Conservation (phyloP, 2,888 invertebrate species). For the Sclerodermus sp. region DNA sequence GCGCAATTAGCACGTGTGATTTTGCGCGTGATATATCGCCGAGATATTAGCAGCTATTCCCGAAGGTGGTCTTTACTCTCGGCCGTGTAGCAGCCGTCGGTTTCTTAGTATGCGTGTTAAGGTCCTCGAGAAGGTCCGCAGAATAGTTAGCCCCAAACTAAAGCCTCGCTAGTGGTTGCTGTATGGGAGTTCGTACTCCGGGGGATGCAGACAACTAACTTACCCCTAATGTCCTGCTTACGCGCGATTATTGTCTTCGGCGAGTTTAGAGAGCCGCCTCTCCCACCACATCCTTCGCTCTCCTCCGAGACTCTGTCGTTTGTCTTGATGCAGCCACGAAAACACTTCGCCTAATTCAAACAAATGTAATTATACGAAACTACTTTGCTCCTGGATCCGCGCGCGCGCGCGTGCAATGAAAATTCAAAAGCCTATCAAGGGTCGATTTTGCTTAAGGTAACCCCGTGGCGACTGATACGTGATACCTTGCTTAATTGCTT, state of each 20-base stretch:
- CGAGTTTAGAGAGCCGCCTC: constrained; percentile 8
- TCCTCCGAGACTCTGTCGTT: no score
- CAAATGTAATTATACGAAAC: no score
- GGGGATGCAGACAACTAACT: constrained; percentile 40
- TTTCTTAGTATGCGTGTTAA: no score
- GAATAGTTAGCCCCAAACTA: constrained; percentile 29
- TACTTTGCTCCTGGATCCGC: no score
- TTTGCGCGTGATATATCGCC: constrained; percentile 21
- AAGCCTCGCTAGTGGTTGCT: constrained; percentile 21
- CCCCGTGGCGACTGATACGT: no score
- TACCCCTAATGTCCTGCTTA: constrained; percentile 42
- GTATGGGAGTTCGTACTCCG: constrained; percentile 29
- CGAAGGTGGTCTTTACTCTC: constrained; percentile 35
- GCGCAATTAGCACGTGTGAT: constrained; percentile 22
- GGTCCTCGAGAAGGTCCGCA: constrained; percentile 25
- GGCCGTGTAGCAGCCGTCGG: constrained; percentile 11
- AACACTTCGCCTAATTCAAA: no score
- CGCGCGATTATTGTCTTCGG: constrained; percentile 38
- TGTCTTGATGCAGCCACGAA: no score
- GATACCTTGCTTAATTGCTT: no score
- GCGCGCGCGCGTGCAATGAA: no score
- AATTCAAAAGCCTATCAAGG: no score
- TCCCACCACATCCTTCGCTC: no score
- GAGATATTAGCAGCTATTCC: constrained; percentile 28
- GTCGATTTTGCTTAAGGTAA: no score